Base-by-base conservation (phyloP, 2,113 vertebrate species). In the Rostratula benghalensis region DNA sequence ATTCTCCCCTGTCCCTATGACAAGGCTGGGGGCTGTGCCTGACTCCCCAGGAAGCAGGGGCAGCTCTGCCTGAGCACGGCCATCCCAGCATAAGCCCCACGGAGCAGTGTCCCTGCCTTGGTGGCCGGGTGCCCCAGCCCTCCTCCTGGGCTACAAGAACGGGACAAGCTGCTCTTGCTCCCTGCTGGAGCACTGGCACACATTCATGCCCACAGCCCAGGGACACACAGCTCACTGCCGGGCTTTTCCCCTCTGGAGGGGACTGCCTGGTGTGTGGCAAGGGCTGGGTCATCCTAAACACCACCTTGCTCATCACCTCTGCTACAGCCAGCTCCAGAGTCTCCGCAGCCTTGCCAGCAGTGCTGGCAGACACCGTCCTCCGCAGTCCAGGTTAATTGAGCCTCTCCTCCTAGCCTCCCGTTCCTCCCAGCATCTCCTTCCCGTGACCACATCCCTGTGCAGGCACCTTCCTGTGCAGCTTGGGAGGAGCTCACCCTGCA, bases 321-420 rank as follows among this genome's bases (percentile, higher is more conserved):
- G 30, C 70, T 93, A 93, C 48, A 92, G 79, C 60, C 71, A 95
- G 60, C 67, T 96, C 92, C 89, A 73, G 33, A 93, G 45, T 56
- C 83, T 79, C 89, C 0, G 61, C 93, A 94, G 91, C 93, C 77
- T 84, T 95, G 95, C 91, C 94, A 95, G 95, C 95, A 95, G 61
- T 82, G 87, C 93, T 97, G 96, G 94, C 95, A 97, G 94, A 14
- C 37, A 7, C 93, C 6, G 4, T 95, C 31, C 77, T 94, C 95
- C 5, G 77, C 95, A 95, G 93, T 95, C 89, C 89, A 71, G 83
- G 89, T 91, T 97, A 95, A 97, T 79, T 87, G 87, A 96, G 87
- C 91, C 83, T 95, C 91, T 94, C 65, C 27, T 94, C 71, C 78
- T 61, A 73, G 70, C 51, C 43, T 93, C 45, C 53, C 1, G 2